These are phyloP conservation scores for Gymnoscopelus microlampas DNA, from an alignment of 2,797 vertebrate species.

Conservation along the genomic window DNA sequence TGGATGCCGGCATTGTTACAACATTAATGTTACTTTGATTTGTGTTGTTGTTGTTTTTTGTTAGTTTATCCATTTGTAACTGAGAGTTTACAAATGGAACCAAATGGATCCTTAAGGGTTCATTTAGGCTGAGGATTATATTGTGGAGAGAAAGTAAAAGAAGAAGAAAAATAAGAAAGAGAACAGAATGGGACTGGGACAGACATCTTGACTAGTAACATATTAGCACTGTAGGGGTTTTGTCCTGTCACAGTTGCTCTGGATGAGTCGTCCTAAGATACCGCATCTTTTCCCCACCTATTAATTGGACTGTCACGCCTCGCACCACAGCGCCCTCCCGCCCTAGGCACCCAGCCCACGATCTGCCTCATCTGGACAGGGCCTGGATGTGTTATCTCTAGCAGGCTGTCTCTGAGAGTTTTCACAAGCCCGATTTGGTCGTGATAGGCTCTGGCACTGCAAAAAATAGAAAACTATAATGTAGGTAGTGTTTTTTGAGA, in stretches of 20 bases:
- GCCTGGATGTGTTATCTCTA: conserved; percentile 15
- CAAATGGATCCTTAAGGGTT: too few relatives aligned
- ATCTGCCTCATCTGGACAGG: conserved; percentile 15
- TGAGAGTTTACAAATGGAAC: too few relatives aligned
- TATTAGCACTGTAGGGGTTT: conserved; percentile 31
- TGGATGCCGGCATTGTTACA: too few relatives aligned
- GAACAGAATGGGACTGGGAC: neutral
- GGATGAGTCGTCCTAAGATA: conserved; percentile 45
- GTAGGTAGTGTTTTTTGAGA: too few relatives aligned
- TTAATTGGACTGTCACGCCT: conserved; percentile 64
- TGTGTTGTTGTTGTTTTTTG: too few relatives aligned
- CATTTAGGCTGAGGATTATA: too few relatives aligned
- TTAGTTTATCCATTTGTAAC: too few relatives aligned
- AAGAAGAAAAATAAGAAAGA: neutral
- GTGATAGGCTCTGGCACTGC: neutral
- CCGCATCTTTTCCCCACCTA: conserved; percentile 52
- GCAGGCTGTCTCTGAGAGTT: neutral
- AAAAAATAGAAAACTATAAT: neutral
- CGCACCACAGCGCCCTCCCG: neutral
- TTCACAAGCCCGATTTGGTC: conserved; percentile 5
- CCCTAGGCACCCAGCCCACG: conserved; percentile 17
- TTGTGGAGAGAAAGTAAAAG: neutral
- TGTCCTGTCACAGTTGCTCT: conserved; percentile 36
- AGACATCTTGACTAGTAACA: conserved; percentile 39
- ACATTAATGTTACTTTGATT: too few relatives aligned